Evolutionary conservation across 2,113 vertebrate species (phyloP).

Genomic region (Chaetodon auriga): DNA sequence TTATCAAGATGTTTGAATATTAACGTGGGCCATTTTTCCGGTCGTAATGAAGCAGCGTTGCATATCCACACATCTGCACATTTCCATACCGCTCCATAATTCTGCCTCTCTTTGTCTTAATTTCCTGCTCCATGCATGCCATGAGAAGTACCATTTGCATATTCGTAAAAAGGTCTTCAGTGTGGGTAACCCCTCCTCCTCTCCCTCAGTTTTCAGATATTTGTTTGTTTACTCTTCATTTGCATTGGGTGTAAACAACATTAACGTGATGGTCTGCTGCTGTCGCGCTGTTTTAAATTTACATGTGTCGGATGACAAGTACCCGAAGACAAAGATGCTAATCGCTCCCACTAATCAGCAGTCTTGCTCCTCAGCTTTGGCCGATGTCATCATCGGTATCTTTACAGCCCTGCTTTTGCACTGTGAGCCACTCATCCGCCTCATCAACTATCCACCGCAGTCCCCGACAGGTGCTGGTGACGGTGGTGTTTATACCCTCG

Average conservation of each 20-base stretch:
- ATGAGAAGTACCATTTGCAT: conserved; percentile 72
- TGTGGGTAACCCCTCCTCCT: conserved; percentile 53
- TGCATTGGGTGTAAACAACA: conserved; percentile 77
- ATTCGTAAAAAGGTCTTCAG: conserved; percentile 66
- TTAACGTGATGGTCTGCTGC: conserved; percentile 66
- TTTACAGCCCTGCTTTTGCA: conserved; percentile 53
- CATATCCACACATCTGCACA: conserved; percentile 76
- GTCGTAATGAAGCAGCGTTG: conserved; percentile 71
- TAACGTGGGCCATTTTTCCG: conserved; percentile 67
- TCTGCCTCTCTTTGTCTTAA: conserved; percentile 69
- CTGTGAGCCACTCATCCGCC: conserved; percentile 49
- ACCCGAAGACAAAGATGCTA: conserved; percentile 67
- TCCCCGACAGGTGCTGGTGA: conserved; percentile 75
- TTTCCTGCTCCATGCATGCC: conserved; percentile 73
- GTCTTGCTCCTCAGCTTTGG: conserved; percentile 42
- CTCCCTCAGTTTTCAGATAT: conserved; percentile 45
- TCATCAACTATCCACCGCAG: conserved; percentile 52
- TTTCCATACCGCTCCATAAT: conserved; percentile 74
- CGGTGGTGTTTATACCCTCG: conserved; percentile 57
- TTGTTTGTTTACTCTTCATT: conserved; percentile 77
- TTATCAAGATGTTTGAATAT: conserved; percentile 82
- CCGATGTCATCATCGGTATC: conserved; percentile 51
- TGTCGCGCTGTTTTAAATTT: conserved; percentile 64
- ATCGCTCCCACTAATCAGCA: conserved; percentile 63
- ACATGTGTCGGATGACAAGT: conserved; percentile 68